Evolutionary conservation across 2,888 invertebrate species (phyloP), one percentile per base, ranked within the genome.

Genomic region (Stegophylla sp.): DNA sequence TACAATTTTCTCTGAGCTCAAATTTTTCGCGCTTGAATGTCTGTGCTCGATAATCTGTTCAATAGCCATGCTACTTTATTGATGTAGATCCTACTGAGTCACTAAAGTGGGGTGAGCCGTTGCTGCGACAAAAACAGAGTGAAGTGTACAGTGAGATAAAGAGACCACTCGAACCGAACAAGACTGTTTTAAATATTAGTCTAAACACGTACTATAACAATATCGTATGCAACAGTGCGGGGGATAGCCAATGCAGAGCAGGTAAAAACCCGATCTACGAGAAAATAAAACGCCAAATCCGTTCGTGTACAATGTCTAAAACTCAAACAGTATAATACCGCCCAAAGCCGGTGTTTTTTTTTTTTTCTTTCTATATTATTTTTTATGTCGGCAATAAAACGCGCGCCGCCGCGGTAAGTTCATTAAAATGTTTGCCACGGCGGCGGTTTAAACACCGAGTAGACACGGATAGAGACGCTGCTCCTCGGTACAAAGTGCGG

Each of bases 361-460:
- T 7, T 20, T 5, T n/a, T 20, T n/a, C 10, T n/a, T 3, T n/a
- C 51, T 10, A 9, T 5, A 17, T 7, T 7, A 9, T 53, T 53
- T 53, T 7, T 1, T 20, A 10, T 20, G 20, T 53, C 53, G n/a
- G 7, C 53, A 20, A 53, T 26, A 28, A 61, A 28, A 61, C 69
- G 20, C 28, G 34, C 34, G n/a, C 3, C 7, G 34, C 3, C 7
- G 51, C 7, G n/a, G 51, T 51, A 51, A 23, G 48, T 28, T 20
- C 51, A 20, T 69, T 51, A 51, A 71, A 34, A 23, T 41, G 71
- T 41, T 41, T 53, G 10, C 41, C 4, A 3, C 23, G 23, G 34
- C n/a, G n/a, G 71, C 28, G 23, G 56, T 71, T 23, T 56, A 71
- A 56, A n/a, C n/a, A n/a, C 41, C 56, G 34, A 41, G 20, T 71